These are phyloP conservation scores for Eupithecia vulgata DNA, from an alignment of 2,888 invertebrate species.

Conservation along the genomic window DNA sequence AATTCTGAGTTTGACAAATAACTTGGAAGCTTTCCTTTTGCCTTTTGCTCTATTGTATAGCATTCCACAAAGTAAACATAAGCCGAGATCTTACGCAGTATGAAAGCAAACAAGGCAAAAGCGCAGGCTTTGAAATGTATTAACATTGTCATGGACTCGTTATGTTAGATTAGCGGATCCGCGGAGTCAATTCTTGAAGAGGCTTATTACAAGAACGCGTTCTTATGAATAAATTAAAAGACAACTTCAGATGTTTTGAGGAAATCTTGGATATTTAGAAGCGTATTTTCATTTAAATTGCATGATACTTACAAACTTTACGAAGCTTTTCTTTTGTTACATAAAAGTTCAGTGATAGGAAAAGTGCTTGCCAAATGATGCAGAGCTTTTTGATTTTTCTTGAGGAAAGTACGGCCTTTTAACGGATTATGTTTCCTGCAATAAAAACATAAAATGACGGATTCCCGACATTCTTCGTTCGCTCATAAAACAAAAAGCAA, in stretches of 20 bases:
- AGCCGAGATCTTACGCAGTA: slow-evolving; percentile 24
- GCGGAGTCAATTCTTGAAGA: slow-evolving; percentile 42
- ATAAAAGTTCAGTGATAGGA: not conserved
- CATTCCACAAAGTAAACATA: slow-evolving; percentile 23
- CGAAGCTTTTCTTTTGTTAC: slow-evolving; percentile 5
- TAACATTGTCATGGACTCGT: slow-evolving; percentile 54
- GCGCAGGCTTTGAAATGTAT: slow-evolving; percentile 54
- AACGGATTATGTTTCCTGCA: slow-evolving; percentile 38
- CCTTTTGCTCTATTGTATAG: slow-evolving; percentile 7
- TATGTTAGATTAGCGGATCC: slow-evolving; percentile 52
- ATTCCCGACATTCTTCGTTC: slow-evolving; percentile 24
- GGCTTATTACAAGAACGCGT: slow-evolving; percentile 38
- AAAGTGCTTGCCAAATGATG: slow-evolving; percentile 11
- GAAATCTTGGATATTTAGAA: slow-evolving; percentile 12
- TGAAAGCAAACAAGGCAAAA: slow-evolving; percentile 64
- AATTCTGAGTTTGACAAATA: not conserved
- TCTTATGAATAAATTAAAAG: slow-evolving; percentile 35
- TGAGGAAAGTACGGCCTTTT: slow-evolving; percentile 23
- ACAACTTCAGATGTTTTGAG: slow-evolving; percentile 17
- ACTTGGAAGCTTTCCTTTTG: not conserved
- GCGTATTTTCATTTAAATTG: slow-evolving; percentile 16
- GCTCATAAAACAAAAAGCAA: slow-evolving; percentile 34
- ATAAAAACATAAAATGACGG: slow-evolving; percentile 41
- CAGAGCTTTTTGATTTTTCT: slow-evolving; percentile 12
- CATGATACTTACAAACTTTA: slow-evolving; percentile 1